These are phyloP conservation scores for Melanargia galathea DNA, from an alignment of 2,888 invertebrate species.

Conservation along the genomic window DNA sequence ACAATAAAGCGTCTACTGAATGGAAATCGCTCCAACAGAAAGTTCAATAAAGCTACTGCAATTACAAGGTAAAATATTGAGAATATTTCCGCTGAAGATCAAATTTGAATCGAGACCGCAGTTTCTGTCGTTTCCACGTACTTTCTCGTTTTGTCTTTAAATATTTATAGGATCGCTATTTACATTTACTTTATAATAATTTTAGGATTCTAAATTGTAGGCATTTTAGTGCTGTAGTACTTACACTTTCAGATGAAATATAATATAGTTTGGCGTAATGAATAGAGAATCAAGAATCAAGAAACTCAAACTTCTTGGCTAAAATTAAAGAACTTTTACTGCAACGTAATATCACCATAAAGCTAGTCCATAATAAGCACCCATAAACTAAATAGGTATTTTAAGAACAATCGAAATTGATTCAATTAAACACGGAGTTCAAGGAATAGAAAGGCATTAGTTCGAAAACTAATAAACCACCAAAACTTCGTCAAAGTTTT, in stretches of 20 bases:
- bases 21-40: neutral
- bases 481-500: neutral
- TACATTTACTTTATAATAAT: no score
- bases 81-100: conserved; percentile 8
- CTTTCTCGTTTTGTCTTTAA: neutral
- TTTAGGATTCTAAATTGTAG: no score
- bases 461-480: conserved; percentile 2
- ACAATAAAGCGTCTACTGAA: neutral
- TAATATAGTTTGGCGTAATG: no score
- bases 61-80: conserved; percentile 9
- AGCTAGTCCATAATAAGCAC: neutral
- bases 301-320: no score
- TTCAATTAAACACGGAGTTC: neutral
- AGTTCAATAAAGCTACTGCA: neutral
- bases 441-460: neutral
- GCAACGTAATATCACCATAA: neutral
- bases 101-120: conserved; percentile 7
- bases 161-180: neutral
- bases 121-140: neutral
- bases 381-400: no score
- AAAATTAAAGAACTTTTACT: no score
- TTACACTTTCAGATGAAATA: no score
- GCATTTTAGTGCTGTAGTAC: no score
- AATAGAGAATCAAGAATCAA: no score
- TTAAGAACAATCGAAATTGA: neutral